phyloP scores from a whole-genome alignment of 2,113 vertebrate species.

The Spilogale gracilis region DNA sequence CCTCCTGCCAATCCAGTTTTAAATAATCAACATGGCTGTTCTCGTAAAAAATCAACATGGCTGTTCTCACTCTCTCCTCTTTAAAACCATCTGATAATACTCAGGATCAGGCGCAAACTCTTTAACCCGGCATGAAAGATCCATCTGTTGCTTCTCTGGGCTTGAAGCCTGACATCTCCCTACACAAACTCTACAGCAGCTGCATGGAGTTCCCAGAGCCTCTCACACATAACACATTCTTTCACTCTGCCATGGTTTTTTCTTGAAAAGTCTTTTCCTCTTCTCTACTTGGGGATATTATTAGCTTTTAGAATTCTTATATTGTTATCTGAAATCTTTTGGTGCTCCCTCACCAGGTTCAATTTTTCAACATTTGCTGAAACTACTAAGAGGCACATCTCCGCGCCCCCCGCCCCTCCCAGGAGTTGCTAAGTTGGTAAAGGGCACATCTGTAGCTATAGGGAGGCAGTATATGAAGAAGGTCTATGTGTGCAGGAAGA shows the following conservation, averaged over 20 bases:
- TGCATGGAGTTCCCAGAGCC: background rate
- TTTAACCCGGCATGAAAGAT: background rate
- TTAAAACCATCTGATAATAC: background rate
- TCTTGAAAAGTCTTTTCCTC: background rate
- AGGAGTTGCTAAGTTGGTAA: background rate
- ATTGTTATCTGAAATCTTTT: conserved; percentile 20
- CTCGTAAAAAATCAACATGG: background rate
- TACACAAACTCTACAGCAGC: background rate
- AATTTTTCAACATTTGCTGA: background rate
- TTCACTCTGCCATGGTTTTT: background rate
- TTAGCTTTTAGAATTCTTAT: background rate
- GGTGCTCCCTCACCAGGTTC: background rate
- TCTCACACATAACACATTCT: background rate
- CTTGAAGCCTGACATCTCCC: background rate
- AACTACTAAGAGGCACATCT: background rate
- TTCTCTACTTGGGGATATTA: conserved; percentile 1
- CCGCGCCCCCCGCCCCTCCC: too few species aligned
- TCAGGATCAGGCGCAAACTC: background rate
- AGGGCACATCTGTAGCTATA: background rate
- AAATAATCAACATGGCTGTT: background rate
- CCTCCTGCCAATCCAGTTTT: background rate
- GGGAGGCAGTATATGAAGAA: background rate
- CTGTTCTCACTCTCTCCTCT: background rate
- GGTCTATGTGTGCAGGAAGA: background rate
- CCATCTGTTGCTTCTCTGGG: background rate